These are phyloP conservation scores for Cyclina sinensis DNA, from an alignment of 1,140 invertebrate genomes.

Conservation along the genomic window DNA sequence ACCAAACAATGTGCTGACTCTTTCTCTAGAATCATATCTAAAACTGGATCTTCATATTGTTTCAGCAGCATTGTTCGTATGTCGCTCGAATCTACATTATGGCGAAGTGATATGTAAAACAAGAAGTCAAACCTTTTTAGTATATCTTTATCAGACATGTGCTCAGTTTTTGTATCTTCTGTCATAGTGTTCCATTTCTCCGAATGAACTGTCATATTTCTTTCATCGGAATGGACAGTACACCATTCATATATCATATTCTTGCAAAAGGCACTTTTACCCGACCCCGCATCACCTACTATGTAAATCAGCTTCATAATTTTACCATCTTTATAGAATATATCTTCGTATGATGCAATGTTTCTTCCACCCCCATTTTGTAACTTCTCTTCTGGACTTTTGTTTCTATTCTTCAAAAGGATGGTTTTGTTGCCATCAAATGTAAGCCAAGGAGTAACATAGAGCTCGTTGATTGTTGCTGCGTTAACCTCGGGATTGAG, in stretches of 20 bases:
- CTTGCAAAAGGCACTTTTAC: slow-evolving; percentile 13
- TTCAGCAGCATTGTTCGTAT: not conserved
- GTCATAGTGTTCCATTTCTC: not conserved
- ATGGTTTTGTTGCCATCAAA: not conserved
- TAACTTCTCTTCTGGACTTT: not conserved
- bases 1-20: not conserved
- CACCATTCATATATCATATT: slow-evolving; percentile 6
- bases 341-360: not conserved
- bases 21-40: not conserved
- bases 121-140: not conserved
- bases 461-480: not conserved
- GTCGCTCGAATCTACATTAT: not conserved
- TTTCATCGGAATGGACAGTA: not conserved
- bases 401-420: not conserved
- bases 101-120: not conserved
- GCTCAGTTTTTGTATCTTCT: not conserved
- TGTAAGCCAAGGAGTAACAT: not conserved
- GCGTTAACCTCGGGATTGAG: not conserved
- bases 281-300: not conserved
- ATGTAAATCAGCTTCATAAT: not conserved
- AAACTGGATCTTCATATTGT: not conserved
- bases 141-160: not conserved
- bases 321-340: not conserved
- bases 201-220: not conserved
- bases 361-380: not conserved